These are phyloP conservation scores for Philereme vetulata DNA, from an alignment of 2,888 invertebrate genomes.

Conservation along the genomic window DNA sequence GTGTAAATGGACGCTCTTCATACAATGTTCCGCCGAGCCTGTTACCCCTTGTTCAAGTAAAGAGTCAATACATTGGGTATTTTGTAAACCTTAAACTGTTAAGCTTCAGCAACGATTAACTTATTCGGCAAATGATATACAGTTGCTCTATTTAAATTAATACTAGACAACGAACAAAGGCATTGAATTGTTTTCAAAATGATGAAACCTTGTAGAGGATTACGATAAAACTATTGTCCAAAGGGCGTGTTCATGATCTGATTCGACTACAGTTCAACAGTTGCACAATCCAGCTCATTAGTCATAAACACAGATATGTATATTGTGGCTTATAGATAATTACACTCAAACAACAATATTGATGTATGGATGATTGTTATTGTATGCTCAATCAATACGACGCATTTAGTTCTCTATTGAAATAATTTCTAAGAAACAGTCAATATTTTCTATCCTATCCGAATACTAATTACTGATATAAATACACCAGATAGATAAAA, in stretches of 20 bases:
- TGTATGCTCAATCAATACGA: conserved; percentile 1
- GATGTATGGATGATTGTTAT: conserved; percentile 2
- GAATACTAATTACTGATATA: neutral
- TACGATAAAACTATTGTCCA: conserved; percentile 41
- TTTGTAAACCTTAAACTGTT: no score
- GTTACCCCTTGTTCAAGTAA: neutral
- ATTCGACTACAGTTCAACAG: conserved; percentile 33
- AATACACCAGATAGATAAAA: neutral
- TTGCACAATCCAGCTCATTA: conserved; percentile 21
- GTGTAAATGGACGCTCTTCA: neutral
- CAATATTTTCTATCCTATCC: neutral
- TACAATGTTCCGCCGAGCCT: conserved; percentile 2
- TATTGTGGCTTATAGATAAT: conserved; percentile 20
- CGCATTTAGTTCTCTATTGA: conserved; percentile 1
- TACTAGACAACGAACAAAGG: conserved; percentile 25
- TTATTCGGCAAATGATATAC: neutral
- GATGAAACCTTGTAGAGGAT: conserved; percentile 41
- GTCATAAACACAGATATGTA: conserved; percentile 18
- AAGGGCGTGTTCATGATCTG: conserved; percentile 48
- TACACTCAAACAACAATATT: conserved; percentile 9
- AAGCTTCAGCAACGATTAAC: no score
- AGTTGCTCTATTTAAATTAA: neutral
- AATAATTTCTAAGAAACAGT: neutral
- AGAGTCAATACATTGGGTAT: no score
- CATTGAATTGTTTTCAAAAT: conserved; percentile 41